Evolutionary conservation across 2,888 invertebrate species (phyloP).

Genomic region (Perithous albicinctus): DNA sequence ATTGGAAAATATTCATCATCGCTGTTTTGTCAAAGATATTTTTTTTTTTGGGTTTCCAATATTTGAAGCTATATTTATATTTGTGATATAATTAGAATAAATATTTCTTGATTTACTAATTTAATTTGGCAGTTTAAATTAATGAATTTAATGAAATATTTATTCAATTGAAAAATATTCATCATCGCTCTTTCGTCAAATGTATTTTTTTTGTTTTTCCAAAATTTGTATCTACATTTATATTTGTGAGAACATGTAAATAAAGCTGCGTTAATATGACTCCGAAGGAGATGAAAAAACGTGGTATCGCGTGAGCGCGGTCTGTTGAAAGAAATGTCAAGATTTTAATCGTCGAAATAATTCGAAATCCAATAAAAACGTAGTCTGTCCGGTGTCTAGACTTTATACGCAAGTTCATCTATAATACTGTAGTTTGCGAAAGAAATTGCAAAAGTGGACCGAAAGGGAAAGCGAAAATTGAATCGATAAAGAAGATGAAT

Average conservation of each 20-base stretch:
- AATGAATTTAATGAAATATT: neutral
- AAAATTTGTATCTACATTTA: no score
- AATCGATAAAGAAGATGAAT: neutral
- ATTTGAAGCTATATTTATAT: no score
- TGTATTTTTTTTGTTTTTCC: no score
- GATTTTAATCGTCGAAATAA: neutral
- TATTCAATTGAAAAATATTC: neutral
- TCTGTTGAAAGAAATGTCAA: neutral
- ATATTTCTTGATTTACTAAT: no score
- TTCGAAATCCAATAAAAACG: neutral
- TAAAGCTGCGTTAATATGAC: neutral
- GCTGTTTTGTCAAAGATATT: no score
- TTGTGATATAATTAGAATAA: no score
- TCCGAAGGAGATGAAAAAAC: neutral
- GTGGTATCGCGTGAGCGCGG: neutral
- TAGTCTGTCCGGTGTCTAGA: neutral
- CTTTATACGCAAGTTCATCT: neutral
- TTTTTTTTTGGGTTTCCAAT: no score
- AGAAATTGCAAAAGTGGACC: conserved; percentile 9
- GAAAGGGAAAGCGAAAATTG: neutral
- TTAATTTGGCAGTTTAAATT: no score
- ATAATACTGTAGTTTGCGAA: neutral
- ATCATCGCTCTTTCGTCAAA: no score
- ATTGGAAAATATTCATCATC: no score
- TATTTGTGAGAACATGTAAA: neutral